Evolutionary conservation across 2,888 invertebrate species (phyloP).

Genomic region (Agelastica alni): DNA sequence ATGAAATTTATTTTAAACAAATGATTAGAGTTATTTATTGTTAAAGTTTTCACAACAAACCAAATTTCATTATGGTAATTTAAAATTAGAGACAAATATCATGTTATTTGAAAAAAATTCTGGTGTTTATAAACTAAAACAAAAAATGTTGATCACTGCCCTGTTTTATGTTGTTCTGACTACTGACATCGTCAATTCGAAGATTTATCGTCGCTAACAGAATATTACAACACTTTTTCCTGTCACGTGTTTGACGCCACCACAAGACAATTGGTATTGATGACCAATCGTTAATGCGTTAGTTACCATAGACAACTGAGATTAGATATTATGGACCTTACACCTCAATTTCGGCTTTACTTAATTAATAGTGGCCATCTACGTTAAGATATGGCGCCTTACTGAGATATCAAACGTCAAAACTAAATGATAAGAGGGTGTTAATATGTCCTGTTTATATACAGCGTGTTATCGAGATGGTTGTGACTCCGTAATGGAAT

Average conservation of each 20-base stretch:
- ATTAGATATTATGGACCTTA: conserved; percentile 26
- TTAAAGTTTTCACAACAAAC: no score
- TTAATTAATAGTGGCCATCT: conserved; percentile 42
- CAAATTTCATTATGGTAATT: no score
- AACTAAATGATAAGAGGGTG: conserved; percentile 31
- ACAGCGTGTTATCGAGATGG: conserved; percentile 25
- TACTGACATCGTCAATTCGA: no score
- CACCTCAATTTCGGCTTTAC: conserved; percentile 20
- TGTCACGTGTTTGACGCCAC: conserved; percentile 16
- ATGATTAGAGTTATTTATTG: not conserved
- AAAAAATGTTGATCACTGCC: no score
- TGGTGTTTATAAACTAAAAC: no score
- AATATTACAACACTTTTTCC: no score
- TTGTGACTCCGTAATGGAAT: conserved; percentile 38
- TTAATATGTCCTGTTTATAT: conserved; percentile 16
- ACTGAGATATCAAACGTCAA: conserved; percentile 43
- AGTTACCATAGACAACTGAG: conserved; percentile 25
- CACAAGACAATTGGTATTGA: conserved; percentile 16
- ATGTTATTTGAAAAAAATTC: no score
- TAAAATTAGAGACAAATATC: no score
- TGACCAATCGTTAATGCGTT: conserved; percentile 23
- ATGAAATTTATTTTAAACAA: conserved; percentile 1
- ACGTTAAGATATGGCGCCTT: conserved; percentile 41
- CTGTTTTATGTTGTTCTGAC: no score
- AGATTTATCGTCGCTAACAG: no score